Conservation (phyloP, 2,797 vertebrate species). For the Phylloscopus collybita region DNA sequence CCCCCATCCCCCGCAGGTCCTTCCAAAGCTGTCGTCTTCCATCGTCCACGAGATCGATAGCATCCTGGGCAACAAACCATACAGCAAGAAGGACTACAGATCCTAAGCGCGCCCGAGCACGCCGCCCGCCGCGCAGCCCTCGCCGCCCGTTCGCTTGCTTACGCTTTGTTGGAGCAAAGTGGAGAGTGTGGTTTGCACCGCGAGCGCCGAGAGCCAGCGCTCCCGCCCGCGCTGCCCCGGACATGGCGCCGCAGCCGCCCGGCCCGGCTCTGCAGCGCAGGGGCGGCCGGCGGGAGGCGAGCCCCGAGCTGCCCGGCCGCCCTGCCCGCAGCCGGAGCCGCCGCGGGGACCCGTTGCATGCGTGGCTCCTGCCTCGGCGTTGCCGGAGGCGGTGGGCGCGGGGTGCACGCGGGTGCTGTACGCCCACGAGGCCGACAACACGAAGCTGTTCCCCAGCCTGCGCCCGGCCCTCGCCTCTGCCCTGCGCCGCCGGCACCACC, state of each 20-base stretch:
- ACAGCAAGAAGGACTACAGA: constrained; percentile 99
- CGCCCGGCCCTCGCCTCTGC: constrained; percentile 15
- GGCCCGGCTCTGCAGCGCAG: not conserved
- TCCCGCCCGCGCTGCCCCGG: constrained; percentile 6
- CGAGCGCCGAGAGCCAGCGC: constrained; percentile 63
- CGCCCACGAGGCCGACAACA: constrained; percentile 33
- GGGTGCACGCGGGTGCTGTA: constrained; percentile 26
- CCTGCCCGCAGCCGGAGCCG: not conserved
- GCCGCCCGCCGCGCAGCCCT: constrained; percentile 72
- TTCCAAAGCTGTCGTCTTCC: constrained; percentile 97
- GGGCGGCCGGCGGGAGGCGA: not conserved
- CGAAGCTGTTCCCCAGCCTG: constrained; percentile 54
- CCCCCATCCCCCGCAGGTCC: constrained; percentile 80
- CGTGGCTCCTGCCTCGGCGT: not conserved
- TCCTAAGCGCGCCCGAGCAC: constrained; percentile 78
- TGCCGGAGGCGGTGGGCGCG: not conserved
- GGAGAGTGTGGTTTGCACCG: constrained; percentile 68
- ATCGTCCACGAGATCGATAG: constrained; percentile 97
- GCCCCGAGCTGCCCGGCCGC: not conserved
- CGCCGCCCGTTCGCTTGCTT: constrained; percentile 89
- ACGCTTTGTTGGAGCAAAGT: constrained; percentile 85
- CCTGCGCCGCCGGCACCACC: not conserved
- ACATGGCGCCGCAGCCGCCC: not conserved
- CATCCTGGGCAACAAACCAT: constrained; percentile 99
- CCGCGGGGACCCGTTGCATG: constrained; percentile 24